These are phyloP conservation scores for human (Homo sapiens) DNA, from an alignment of 2,113 vertebrate species.

Conservation along the genomic window DNA sequence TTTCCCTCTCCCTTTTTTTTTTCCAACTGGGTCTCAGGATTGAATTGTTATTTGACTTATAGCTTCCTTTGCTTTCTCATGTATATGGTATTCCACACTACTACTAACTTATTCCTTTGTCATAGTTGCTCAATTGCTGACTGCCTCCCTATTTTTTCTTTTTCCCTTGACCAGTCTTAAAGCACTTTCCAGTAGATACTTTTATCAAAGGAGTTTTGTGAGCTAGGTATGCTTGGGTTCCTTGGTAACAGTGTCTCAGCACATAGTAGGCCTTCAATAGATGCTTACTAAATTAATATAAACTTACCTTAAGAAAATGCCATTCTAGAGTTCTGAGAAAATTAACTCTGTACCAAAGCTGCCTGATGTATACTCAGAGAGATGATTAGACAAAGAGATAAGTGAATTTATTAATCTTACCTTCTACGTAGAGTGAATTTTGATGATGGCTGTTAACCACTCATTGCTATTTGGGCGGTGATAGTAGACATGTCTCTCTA, in stretches of 20 bases:
- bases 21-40: background rate
- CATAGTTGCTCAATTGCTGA: background rate
- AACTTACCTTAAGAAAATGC: conserved; percentile 5
- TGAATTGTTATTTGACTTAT: background rate
- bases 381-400: conserved; percentile 3
- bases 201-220: background rate
- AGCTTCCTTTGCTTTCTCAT: background rate
- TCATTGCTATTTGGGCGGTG: background rate
- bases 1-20: background rate
- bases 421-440: conserved; percentile 29
- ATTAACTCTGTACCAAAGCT: background rate
- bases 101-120: background rate
- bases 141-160: background rate
- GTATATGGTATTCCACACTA: background rate
- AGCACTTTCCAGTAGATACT: background rate
- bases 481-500: background rate
- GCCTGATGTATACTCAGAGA: conserved; percentile 39
- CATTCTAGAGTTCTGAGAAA: conserved; percentile 13
- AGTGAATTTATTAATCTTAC: conserved; percentile 50
- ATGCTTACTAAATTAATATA: background rate
- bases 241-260: background rate
- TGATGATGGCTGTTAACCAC: conserved; percentile 45
- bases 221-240: background rate
- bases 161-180: background rate
- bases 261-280: background rate